Conservation (phyloP, 2,113 vertebrate genomes). For the Chaetodon trifascialis region DNA sequence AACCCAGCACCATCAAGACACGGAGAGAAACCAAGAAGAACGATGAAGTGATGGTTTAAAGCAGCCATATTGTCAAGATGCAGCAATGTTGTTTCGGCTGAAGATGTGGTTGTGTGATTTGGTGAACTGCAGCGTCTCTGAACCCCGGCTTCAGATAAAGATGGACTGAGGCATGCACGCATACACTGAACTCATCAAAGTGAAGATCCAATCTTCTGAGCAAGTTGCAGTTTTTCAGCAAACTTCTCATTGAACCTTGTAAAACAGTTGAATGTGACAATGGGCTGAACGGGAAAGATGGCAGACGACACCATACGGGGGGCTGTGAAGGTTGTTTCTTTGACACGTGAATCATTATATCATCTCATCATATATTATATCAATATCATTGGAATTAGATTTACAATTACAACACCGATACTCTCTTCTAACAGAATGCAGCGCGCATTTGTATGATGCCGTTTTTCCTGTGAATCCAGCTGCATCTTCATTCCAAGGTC, state of each 20-base stretch:
- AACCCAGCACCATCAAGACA: not conserved
- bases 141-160: not conserved
- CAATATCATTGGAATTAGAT: not conserved
- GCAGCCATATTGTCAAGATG: not conserved
- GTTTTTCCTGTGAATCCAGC: conserved; percentile 7
- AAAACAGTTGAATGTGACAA: not conserved
- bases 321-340: not conserved
- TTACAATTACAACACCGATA: not conserved
- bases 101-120: not conserved
- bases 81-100: not conserved
- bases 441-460: not conserved
- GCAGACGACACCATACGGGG: too few relatives aligned
- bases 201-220: conserved; percentile 52
- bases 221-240: not conserved
- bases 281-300: not conserved
- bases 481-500: not conserved
- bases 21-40: not conserved
- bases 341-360: not conserved
- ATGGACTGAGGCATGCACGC: not conserved
- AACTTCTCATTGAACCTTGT: not conserved
- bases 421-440: not conserved
- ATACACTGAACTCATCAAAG: conserved; percentile 9
- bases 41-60: not conserved
- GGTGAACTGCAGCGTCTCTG: not conserved
- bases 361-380: too few relatives aligned